Evolutionary conservation across 1,140 invertebrate genomes (phyloP).

Genomic region (Papilio machaon): DNA sequence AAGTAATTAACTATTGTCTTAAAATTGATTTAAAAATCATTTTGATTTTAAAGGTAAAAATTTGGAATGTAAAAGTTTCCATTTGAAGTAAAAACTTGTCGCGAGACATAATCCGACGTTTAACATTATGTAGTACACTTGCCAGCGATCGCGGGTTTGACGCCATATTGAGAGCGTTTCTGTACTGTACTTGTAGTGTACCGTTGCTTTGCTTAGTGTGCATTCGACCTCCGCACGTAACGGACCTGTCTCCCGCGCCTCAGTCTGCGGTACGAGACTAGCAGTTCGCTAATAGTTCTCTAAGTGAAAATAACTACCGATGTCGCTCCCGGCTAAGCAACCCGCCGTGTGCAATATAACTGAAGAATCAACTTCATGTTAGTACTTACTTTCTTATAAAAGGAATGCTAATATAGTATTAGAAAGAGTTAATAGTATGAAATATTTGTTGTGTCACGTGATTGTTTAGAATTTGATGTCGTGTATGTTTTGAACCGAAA

Average conservation of each 20-base stretch:
- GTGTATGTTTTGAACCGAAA: background rate
- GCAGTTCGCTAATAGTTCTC: background rate
- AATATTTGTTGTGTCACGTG: conserved; percentile 17
- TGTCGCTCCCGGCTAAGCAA: background rate
- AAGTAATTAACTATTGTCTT: too few species aligned
- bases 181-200: background rate
- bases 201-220: conserved; percentile 12
- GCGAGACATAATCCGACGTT: background rate
- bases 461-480: background rate
- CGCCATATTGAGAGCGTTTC: conserved; percentile 10
- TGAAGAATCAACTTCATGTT: conserved; percentile 13
- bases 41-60: background rate
- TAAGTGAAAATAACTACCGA: conserved; percentile 10
- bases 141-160: background rate
- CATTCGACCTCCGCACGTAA: background rate
- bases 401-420: conserved; percentile 11
- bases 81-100: background rate
- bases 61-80: background rate
- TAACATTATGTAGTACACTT: background rate
- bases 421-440: background rate
- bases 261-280: background rate
- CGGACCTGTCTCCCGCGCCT: background rate
- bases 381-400: conserved; percentile 17
- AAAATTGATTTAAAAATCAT: too few species aligned
- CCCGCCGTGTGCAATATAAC: background rate